Percentiles rank a stretch among this genome's conserved stretches.
Conservation (phyloP, 2,888 invertebrate genomes). For the Eupithecia exiguata region DNA sequence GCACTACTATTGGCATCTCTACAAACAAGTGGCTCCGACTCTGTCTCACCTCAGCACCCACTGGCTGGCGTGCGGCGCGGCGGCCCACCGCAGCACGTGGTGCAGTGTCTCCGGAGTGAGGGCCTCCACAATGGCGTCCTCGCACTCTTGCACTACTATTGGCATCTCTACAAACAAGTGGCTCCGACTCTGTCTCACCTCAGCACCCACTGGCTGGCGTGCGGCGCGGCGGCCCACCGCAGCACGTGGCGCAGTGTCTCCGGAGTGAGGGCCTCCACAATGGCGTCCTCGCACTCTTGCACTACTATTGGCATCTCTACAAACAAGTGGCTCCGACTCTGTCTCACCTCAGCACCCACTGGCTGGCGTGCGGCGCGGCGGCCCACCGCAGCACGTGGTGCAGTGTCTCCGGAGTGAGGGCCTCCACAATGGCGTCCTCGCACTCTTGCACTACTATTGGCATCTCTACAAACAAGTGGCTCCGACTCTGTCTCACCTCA, state of each 20-base stretch:
- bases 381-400: slow-evolving; percentile 95
- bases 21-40: slow-evolving; percentile 83
- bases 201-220: slow-evolving; percentile 96
- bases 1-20: slow-evolving; percentile 96
- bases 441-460: slow-evolving; percentile 97
- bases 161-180: slow-evolving; percentile 93
- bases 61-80: slow-evolving; percentile 94
- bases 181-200: neutral
- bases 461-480: slow-evolving; percentile 91
- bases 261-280: slow-evolving; percentile 91
- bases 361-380: slow-evolving; percentile 94
- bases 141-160: slow-evolving; percentile 97
- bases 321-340: slow-evolving; percentile 75
- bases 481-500: slow-evolving; percentile 55
- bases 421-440: slow-evolving; percentile 95
- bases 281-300: slow-evolving; percentile 98
- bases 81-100: slow-evolving; percentile 94
- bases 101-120: slow-evolving; percentile 93
- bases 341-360: slow-evolving; percentile 89
- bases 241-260: slow-evolving; percentile 94
- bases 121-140: slow-evolving; percentile 95
- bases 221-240: slow-evolving; percentile 94
- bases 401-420: slow-evolving; percentile 92
- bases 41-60: slow-evolving; percentile 88
- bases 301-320: slow-evolving; percentile 96